Evolutionary conservation across 2,113 vertebrate species (phyloP), one percentile per base, ranked within the genome.

Genomic region (Plecturocebus donacophilus): DNA sequence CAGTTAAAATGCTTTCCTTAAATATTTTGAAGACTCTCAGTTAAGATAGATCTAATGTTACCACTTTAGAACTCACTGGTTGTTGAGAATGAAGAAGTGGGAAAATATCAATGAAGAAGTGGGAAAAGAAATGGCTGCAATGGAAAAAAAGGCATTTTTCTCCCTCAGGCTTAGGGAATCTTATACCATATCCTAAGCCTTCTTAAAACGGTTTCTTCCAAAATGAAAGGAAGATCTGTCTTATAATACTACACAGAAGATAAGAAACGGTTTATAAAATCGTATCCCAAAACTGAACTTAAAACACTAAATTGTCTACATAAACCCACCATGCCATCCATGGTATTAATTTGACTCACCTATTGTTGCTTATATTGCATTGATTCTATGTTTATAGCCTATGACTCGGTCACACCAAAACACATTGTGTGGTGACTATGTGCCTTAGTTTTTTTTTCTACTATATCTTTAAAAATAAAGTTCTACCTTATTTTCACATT

Each of bases 1-100:
- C 35, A 85, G 2, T 49, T 92, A 73, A 97, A 91, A 87, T 68
- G 20, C 4, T 91, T 96, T n/a, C 96, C 84, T 96, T 93, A 90
- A 94, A 93, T 91, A 54, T 95, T 97, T 56, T 86, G 35, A 96
- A 84, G 54, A 75, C 5, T 58, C 30, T 49, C 71, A 56, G 38
- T 76, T 90, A 75, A 91, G 20, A 92, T 45, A 75, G 27, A 3
- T 23, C 21, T 81, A 52, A 92, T 61, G 38, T 3, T 84, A 58
- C 23, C 38, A 92, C 9, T 70, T 94, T 70, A 64, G 54, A 90
- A 91, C 7, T 89, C 76, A 81, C 2, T 70, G 45, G 3, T 90
- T 79, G 25, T 49, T 52, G 38, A 56, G 8, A 89, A 42, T 20
- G 3, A 93, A 88, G 12, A 80, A 91, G 27, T 61, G 75, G 30